phyloP scores from a whole-genome alignment of 1,140 invertebrate species.

The Cherax destructor region DNA sequence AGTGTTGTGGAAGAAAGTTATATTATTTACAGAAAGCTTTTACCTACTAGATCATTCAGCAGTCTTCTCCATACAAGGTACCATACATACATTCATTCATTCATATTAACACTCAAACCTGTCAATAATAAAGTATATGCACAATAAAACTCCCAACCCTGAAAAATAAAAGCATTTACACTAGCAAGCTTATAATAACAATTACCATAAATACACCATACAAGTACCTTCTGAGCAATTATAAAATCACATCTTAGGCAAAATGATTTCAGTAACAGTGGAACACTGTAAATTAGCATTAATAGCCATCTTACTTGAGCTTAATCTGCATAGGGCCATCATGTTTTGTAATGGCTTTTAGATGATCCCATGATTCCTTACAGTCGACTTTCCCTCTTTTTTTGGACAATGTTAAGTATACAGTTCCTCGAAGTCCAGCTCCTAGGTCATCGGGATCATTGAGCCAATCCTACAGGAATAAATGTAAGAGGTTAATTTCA shows the following conservation, averaged over 20 bases:
- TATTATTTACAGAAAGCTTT: no score
- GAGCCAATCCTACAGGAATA: slow-evolving; percentile 85
- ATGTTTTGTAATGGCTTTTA: slow-evolving; percentile 96
- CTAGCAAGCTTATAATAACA: no score
- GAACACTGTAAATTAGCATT: neutral
- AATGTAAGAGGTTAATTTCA: no score
- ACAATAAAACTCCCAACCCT: no score
- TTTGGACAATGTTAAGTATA: slow-evolving; percentile 87
- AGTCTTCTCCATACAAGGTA: no score
- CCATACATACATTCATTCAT: no score
- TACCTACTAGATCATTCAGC: no score
- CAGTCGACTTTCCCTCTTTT: slow-evolving; percentile 96
- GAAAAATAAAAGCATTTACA: no score
- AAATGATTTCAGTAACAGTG: neutral
- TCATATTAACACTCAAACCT: no score
- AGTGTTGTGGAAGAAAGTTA: no score
- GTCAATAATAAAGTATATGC: neutral
- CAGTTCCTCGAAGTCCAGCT: slow-evolving; percentile 94
- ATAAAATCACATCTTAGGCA: no score
- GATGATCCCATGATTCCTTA: slow-evolving; percentile 97
- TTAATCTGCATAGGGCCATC: slow-evolving; percentile 87
- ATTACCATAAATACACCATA: neutral
- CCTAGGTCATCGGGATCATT: slow-evolving; percentile 93
- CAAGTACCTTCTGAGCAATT: neutral
- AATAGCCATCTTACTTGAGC: slow-evolving; percentile 65